phyloP scores from a whole-genome alignment of 1,140 invertebrate genomes.

The Vollenhovia emeryi region DNA sequence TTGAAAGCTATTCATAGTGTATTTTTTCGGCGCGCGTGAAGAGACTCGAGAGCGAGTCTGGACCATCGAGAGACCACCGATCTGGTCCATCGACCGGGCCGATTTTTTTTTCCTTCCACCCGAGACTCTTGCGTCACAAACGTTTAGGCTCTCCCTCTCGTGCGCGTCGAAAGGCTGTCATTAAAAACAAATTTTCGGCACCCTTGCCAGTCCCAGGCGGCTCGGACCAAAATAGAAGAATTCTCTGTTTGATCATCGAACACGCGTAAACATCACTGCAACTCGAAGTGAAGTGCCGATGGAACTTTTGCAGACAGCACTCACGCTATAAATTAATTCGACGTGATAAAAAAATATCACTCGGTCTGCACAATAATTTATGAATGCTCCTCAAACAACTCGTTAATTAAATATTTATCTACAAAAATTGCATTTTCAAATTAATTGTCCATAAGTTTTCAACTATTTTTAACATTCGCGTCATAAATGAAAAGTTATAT shows the following conservation, averaged over 20 bases:
- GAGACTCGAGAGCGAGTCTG: slow-evolving; percentile 32
- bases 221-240: slow-evolving; percentile 59
- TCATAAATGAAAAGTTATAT: background rate
- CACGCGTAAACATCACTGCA: background rate
- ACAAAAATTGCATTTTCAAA: background rate
- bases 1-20: slow-evolving; percentile 45
- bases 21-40: slow-evolving; percentile 21
- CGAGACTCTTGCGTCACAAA: slow-evolving; percentile 12
- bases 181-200: slow-evolving; percentile 65
- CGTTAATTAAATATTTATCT: background rate
- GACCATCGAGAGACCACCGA: slow-evolving; percentile 4
- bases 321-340: slow-evolving; percentile 6
- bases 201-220: slow-evolving; percentile 19
- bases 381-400: background rate
- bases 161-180: background rate
- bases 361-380: background rate
- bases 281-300: slow-evolving; percentile 16
- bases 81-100: slow-evolving; percentile 2
- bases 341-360: background rate
- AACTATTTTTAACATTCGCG: background rate
- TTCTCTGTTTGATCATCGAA: slow-evolving; percentile 50
- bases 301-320: background rate
- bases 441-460: too few relatives aligned
- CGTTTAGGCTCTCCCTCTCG: background rate
- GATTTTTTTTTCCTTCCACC: slow-evolving; percentile 34